Evolutionary conservation across 2,888 invertebrate genomes (phyloP).

Genomic region (Diarsia rubi): DNA sequence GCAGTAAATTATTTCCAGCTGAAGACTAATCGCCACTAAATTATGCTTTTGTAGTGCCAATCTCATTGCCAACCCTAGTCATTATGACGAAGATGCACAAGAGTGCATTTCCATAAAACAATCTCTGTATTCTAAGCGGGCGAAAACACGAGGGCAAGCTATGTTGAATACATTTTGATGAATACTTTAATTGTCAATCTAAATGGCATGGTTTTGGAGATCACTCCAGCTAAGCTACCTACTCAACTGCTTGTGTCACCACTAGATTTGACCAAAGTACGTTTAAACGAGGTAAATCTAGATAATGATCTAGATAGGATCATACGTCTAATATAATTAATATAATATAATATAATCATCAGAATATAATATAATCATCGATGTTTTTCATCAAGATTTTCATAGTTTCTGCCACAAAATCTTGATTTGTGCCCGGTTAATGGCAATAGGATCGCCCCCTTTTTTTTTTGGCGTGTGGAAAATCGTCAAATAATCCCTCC

Average conservation of each 20-base stretch:
- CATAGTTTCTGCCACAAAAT: too few relatives aligned
- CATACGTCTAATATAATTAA: too few relatives aligned
- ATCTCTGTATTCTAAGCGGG: neutral
- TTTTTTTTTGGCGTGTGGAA: too few relatives aligned
- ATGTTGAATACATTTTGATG: neutral
- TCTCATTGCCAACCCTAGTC: neutral
- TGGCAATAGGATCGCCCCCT: too few relatives aligned
- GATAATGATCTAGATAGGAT: conserved; percentile 16
- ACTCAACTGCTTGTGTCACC: conserved; percentile 16
- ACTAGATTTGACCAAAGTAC: conserved; percentile 29
- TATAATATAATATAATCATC: too few relatives aligned
- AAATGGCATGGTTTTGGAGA: neutral
- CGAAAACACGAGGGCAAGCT: neutral
- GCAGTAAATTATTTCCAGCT: neutral
- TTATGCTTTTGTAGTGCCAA: neutral
- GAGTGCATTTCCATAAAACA: too few relatives aligned
- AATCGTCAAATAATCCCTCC: too few relatives aligned
- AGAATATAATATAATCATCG: too few relatives aligned
- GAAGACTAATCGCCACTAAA: neutral
- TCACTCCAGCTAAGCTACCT: conserved; percentile 9
- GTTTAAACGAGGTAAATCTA: conserved; percentile 12
- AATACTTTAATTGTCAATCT: neutral
- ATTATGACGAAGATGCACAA: neutral
- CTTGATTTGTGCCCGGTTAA: too few relatives aligned
- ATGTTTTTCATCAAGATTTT: too few relatives aligned